Evolutionary conservation across 1,140 invertebrate species (phyloP).

Genomic region (Rhyzopertha dominica): DNA sequence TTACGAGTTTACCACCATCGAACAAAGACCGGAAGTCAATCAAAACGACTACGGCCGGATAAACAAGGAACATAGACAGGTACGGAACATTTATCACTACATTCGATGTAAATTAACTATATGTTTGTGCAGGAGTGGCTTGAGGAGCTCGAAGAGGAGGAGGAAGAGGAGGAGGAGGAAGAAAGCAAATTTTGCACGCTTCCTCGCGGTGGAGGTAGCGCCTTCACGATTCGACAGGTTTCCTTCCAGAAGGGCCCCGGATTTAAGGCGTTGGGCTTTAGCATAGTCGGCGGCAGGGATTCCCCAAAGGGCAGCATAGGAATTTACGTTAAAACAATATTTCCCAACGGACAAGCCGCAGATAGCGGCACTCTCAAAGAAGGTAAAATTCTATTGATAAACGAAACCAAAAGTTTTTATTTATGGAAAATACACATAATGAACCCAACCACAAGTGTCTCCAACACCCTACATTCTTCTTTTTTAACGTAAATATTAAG

Average conservation of each 20-base stretch:
- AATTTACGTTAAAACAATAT: constrained; percentile 88
- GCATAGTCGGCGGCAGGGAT: constrained; percentile 85
- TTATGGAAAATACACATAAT: too few relatives aligned
- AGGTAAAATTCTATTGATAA: constrained; percentile 56
- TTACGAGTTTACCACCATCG: constrained; percentile 35
- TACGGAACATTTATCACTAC: constrained; percentile 22
- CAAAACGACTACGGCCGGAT: constrained; percentile 34
- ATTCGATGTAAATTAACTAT: background rate
- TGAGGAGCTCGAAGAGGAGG: constrained; percentile 40
- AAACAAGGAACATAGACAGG: constrained; percentile 32
- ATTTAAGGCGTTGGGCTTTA: constrained; percentile 83
- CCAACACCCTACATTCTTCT: too few relatives aligned
- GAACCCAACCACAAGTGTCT: too few relatives aligned
- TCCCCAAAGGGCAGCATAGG: constrained; percentile 82
- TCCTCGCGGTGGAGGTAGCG: constrained; percentile 44
- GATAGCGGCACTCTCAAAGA: constrained; percentile 78
- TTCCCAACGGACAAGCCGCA: constrained; percentile 80
- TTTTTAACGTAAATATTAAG: too few relatives aligned
- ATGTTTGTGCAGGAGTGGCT: constrained; percentile 33
- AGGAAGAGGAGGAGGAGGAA: constrained; percentile 42
- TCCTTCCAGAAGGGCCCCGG: constrained; percentile 72
- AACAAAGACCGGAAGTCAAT: constrained; percentile 36
- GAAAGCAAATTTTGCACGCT: constrained; percentile 49
- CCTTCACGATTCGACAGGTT: constrained; percentile 46
- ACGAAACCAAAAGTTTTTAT: too few relatives aligned